Evolutionary conservation across 2,113 vertebrate species (phyloP).

Genomic region (Nettapus auritus): DNA sequence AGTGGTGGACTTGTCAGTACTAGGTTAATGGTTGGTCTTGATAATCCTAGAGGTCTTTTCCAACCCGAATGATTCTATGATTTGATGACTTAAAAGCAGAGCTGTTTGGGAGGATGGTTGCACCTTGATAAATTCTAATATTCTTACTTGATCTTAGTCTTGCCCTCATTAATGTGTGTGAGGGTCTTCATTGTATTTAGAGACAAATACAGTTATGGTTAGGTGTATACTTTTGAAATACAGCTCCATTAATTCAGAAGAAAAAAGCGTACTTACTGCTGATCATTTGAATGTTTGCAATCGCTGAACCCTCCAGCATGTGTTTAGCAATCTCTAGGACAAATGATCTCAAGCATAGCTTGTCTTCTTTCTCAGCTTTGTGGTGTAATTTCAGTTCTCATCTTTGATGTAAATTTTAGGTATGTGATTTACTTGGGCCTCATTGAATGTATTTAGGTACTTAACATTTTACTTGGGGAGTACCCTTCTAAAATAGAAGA

Average conservation of each 20-base stretch:
- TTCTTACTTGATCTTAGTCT: neutral
- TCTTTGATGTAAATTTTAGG: neutral
- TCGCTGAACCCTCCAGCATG: neutral
- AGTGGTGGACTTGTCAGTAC: no score
- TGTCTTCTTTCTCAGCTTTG: neutral
- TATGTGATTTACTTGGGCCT: neutral
- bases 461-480: neutral
- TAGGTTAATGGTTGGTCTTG: no score
- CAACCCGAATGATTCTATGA: no score
- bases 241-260: neutral
- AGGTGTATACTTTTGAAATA: neutral
- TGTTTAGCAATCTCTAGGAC: neutral
- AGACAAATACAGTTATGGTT: neutral
- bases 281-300: neutral
- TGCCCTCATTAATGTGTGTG: neutral
- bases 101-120: neutral
- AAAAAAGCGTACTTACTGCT: neutral
- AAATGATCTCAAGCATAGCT: neutral
- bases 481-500: neutral
- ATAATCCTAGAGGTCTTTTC: no score
- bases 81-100: neutral
- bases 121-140: neutral
- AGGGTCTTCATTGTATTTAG: neutral
- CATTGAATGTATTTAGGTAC: neutral
- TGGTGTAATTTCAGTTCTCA: neutral